Base-by-base conservation (phyloP, 2,888 invertebrate genomes). In the Nebria salina region DNA sequence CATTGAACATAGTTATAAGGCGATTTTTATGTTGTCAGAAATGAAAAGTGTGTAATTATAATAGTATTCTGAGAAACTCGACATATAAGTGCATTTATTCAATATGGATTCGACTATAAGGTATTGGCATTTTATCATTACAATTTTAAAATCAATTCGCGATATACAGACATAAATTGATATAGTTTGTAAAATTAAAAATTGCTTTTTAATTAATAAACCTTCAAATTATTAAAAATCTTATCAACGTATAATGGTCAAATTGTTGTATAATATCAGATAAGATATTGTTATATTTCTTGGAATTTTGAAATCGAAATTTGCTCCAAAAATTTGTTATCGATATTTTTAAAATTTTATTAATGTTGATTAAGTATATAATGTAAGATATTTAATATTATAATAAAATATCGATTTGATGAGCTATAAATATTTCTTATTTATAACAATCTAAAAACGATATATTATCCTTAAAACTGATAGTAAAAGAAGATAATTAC, bases 401-500 rank as follows among this genome's bases (percentile, higher is more conserved):
- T 5, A 5, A 34, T 5, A 54, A 54, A 54, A 11, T 13, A 13
- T 54, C 54, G 54, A 54, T 54, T 54, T 54, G 54, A 8, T 54
- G 54, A 54, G 11, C 1, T 11, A 54, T 13, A 4, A 54, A 34
- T 34, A 4, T 34, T 34, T 54, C 54, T 54, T 11, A 11, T 54
- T 54, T 54, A 11, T 54, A 54, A 7, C 4, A 20, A 20, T 20
- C 20, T 20, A 54, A 54, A 13, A 54, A 8, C 54, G 54, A 54
- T 54, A 7, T 54, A 54, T 54, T 8, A 54, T 11, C 54, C 13
- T 54, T 54, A 54, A 11, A 11, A 54, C 8, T 13, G 54, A 54
- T 54, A 54, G 54, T 13, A 54, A 54, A 70, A 70, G 70, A 25
- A 70, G 70, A 26, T 70, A 70, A 70, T 70, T 70, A 70, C 70